Evolutionary conservation across 2,113 vertebrate species (phyloP), one percentile per base, ranked within the genome.

Genomic region (Origma solitaria): DNA sequence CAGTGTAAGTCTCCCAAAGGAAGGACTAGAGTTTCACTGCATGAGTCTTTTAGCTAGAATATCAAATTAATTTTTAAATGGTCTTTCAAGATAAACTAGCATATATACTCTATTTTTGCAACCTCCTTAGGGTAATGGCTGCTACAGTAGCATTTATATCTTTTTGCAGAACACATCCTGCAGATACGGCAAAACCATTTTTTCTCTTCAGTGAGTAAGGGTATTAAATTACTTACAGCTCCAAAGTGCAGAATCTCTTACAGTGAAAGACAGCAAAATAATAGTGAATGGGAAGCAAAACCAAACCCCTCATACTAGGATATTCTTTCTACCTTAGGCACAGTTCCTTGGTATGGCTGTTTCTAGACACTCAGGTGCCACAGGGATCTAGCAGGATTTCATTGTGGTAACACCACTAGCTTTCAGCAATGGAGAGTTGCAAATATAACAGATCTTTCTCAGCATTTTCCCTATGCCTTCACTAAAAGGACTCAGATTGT

Each of bases 51-150:
- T 84, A 92, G 45, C 23, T 64, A 38, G 61, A 79, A 76, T 71
- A 94, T 64, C 60, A 88, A 94, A 93, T 90, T 73, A 70, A 64
- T 79, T 94, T 94, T 84, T 19, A 86, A 92, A 72, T 53, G 57
- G 51, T 75, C 69, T 86, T 94, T 82, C 69, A 76, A 92, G 92
- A 78, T 81, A 94, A 91, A 49, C 73, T 71, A 78, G 40, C n/a
- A 53, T 30, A 83, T 79, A 70, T 16, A 58, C 30, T 90, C 54
- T 72, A 54, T 81, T 92, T 86, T 71, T 84, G 53, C 72, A 54
- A 13, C 16, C 15, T 50, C 69, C 49, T 88, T 71, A 70, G 77
- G 19, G 60, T 66, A 92, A 90, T 47, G n/a, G 54, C 81, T 58
- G 17, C 47, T 73, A 38, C 33, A 70, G n/a, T 61, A 90, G 22